These are phyloP conservation scores for Apostichopus leukothele DNA, from an alignment of 53 echinoderm and acorn worm species.

Conservation along the genomic window DNA sequence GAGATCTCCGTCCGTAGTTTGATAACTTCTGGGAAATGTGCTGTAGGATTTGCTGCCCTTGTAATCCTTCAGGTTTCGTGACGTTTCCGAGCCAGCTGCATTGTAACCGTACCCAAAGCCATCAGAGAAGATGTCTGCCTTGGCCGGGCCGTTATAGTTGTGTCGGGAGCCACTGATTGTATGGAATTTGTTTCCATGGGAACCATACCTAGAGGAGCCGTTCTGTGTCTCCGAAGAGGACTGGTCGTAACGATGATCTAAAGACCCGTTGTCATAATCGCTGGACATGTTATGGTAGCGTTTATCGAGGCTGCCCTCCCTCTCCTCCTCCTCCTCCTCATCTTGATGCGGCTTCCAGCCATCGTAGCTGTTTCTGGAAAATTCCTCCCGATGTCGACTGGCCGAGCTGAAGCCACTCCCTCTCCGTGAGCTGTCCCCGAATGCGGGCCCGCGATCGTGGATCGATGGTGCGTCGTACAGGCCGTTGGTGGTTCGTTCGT, in stretches of 20 bases:
- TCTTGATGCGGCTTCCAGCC: not conserved
- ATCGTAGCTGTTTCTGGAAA: constrained; percentile 10
- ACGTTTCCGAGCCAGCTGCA: not conserved
- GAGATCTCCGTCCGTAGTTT: not conserved
- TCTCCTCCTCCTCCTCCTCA: not conserved
- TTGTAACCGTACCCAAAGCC: constrained; percentile 13
- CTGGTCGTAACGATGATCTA: not conserved
- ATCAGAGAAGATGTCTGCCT: not conserved
- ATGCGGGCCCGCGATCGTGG: not conserved
- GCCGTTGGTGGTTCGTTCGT: not conserved
- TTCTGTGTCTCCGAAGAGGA: constrained; percentile 23
- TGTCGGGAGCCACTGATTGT: not conserved
- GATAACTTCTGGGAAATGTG: not conserved
- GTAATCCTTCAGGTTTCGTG: not conserved
- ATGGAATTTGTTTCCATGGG: not conserved
- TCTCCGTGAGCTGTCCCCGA: not conserved
- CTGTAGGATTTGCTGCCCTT: constrained; percentile 25
- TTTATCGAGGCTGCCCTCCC: not conserved
- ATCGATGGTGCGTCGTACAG: constrained; percentile 21
- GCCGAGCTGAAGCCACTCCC: not conserved
- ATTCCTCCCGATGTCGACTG: not conserved
- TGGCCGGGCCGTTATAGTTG: not conserved
- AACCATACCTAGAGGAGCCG: not conserved
- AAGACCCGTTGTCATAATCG: not conserved
- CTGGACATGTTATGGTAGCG: not conserved